phyloP scores from a whole-genome alignment of 2,113 vertebrate species.

The Peromyscus polionotus region DNA sequence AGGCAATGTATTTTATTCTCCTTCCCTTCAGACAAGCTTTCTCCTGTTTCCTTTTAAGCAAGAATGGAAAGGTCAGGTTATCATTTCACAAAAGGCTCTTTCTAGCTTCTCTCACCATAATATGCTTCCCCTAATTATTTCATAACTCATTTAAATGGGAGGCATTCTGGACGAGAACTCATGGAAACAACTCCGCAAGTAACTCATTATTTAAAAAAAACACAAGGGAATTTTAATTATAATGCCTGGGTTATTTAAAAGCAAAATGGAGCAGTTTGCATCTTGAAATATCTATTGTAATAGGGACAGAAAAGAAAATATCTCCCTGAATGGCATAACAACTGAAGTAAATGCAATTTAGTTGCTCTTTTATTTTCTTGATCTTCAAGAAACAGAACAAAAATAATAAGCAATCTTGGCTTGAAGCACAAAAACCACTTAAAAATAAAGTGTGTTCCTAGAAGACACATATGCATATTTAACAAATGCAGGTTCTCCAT shows the following conservation, averaged over 20 bases:
- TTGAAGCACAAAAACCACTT: slow-evolving; percentile 46
- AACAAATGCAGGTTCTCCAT: neutral
- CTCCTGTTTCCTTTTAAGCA: slow-evolving; percentile 76
- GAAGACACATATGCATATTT: slow-evolving; percentile 27
- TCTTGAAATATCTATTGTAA: slow-evolving; percentile 78
- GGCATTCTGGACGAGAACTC: slow-evolving; percentile 68
- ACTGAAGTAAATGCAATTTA: slow-evolving; percentile 66
- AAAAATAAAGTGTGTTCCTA: slow-evolving; percentile 25
- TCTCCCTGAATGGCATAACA: slow-evolving; percentile 61
- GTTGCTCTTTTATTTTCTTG: slow-evolving; percentile 71
- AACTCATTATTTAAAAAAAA: slow-evolving; percentile 74
- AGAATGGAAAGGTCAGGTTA: slow-evolving; percentile 82
- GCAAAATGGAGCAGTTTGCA: slow-evolving; percentile 71
- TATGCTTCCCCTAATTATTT: slow-evolving; percentile 80
- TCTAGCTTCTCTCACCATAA: slow-evolving; percentile 65
- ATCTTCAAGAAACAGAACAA: slow-evolving; percentile 50
- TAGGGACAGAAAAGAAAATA: slow-evolving; percentile 35
- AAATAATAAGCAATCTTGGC: slow-evolving; percentile 27
- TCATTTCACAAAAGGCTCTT: slow-evolving; percentile 73
- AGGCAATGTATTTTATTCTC: slow-evolving; percentile 76
- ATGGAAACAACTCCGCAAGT: slow-evolving; percentile 73
- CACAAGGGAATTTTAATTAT: slow-evolving; percentile 81
- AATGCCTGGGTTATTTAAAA: slow-evolving; percentile 80
- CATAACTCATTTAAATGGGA: slow-evolving; percentile 83
- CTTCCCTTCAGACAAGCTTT: slow-evolving; percentile 69